These are phyloP conservation scores for Sphaerodactylus townsendi DNA, from an alignment of 2,113 vertebrate species.

Conservation along the genomic window DNA sequence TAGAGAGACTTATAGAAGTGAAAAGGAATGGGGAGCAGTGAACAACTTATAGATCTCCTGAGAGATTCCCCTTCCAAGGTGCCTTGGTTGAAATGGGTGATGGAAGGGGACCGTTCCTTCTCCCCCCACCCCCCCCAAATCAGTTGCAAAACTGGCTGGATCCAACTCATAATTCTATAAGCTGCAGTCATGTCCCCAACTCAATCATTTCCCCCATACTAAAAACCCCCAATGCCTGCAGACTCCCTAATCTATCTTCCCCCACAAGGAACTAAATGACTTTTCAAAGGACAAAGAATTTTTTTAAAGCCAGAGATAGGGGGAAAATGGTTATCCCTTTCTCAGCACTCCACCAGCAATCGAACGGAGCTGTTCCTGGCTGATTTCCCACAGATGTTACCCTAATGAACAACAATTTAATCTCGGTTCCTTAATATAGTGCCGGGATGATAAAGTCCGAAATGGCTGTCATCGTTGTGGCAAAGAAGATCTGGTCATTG, in stretches of 20 bases:
- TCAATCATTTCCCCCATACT: no score
- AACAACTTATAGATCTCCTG: not conserved
- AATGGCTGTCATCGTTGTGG: constrained; percentile 74
- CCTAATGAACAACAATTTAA: constrained; percentile 73
- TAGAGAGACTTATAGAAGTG: constrained; percentile 29
- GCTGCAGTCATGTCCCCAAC: no score
- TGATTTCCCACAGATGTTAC: constrained; percentile 78
- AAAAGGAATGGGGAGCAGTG: not conserved
- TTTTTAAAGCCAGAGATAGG: not conserved
- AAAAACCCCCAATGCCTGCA: not conserved
- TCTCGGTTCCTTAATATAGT: constrained; percentile 82
- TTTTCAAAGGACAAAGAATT: not conserved
- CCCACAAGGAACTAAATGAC: no score
- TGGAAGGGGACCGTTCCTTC: no score
- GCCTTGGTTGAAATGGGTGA: fast-evolving
- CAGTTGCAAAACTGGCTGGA: no score
- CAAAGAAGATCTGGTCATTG: constrained; percentile 78
- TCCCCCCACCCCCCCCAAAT: no score
- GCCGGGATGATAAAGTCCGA: constrained; percentile 72
- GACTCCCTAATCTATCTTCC: not conserved
- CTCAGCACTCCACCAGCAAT: constrained; percentile 44
- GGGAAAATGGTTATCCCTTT: not conserved
- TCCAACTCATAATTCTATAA: no score
- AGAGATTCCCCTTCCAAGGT: not conserved
- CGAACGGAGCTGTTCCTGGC: constrained; percentile 36